Percentiles rank a stretch among this genome's conserved stretches.
These are phyloP conservation scores for Ellobius talpinus DNA, from an alignment of 2,113 vertebrate species.

Conservation along the genomic window DNA sequence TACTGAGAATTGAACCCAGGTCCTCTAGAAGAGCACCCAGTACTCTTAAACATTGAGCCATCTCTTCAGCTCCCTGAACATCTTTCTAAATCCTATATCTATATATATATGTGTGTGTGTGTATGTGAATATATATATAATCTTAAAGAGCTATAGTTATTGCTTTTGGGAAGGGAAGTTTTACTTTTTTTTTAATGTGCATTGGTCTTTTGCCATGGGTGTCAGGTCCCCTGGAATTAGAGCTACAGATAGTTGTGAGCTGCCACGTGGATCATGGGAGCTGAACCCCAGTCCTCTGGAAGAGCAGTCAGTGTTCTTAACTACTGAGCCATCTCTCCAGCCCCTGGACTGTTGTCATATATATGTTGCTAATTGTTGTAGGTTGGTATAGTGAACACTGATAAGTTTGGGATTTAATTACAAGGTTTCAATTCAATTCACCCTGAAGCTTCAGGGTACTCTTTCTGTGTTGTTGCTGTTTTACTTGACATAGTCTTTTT, in stretches of 20 bases:
- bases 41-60: too few species aligned
- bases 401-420: constrained; percentile 13
- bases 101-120: too few species aligned
- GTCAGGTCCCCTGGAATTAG: not conserved
- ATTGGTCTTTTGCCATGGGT: not conserved
- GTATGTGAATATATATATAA: too few species aligned
- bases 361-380: not conserved
- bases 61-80: too few species aligned
- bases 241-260: not conserved
- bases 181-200: not conserved
- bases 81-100: too few species aligned
- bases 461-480: not conserved
- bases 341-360: not conserved
- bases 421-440: not conserved
- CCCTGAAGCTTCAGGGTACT: not conserved
- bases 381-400: not conserved
- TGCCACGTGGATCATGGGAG: not conserved
- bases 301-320: not conserved
- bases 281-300: not conserved
- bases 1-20: too few species aligned
- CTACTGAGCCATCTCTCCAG: not conserved
- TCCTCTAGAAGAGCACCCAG: too few species aligned
- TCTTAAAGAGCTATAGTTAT: not conserved
- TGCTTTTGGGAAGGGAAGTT: not conserved
- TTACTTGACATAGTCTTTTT: not conserved